Base-by-base conservation (phyloP, 2,113 vertebrate species). In the Rhinopithecus roxellana region DNA sequence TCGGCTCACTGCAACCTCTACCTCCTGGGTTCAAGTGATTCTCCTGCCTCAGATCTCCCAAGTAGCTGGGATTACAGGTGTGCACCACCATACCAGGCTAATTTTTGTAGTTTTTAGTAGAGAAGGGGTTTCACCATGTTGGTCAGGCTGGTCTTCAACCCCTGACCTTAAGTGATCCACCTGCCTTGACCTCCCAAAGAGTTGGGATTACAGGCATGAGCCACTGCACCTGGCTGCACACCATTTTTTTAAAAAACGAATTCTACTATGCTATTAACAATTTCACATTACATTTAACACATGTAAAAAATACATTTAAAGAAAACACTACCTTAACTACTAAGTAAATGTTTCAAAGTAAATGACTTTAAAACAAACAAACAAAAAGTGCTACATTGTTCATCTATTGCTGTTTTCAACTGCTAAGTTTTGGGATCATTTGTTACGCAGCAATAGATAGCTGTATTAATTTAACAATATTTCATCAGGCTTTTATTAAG, bases 321-420 rank as follows among this genome's bases (percentile, higher is more conserved):
- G 27, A 81, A 95, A 89, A 50, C 40, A 96, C 18, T 35, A 93
- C 20, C 35, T 97, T 35, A 95, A 80, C 23, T 86, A 84, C 32
- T 38, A 89, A 74, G 40, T 5, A 74, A 85, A 86, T 88, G 14
- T 96, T 94, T 95, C 14, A 94, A 52, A 95, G 55, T 78, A 92
- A 87, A 94, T 69, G 22, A 92, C 59, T 95, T 75, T 88, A 43
- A 78, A 72, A 75, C 16, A 64, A 84, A 50, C 48, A 50, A 20
- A 83, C 1, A 79, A 72, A 78, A 90, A 83, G 30, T 88, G 1
- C 11, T 95, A 25, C 43, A n/a, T 83, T 90, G 86, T 32, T 79
- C 95, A 96, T 40, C 22, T 89, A 95, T 52, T 78, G 11, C 61
- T 91, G n/a, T 79, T 96, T 95, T 90, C 80, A 77, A 16, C 2